Evolutionary conservation across 1,140 invertebrate species (phyloP).

Genomic region (Diprion similis): DNA sequence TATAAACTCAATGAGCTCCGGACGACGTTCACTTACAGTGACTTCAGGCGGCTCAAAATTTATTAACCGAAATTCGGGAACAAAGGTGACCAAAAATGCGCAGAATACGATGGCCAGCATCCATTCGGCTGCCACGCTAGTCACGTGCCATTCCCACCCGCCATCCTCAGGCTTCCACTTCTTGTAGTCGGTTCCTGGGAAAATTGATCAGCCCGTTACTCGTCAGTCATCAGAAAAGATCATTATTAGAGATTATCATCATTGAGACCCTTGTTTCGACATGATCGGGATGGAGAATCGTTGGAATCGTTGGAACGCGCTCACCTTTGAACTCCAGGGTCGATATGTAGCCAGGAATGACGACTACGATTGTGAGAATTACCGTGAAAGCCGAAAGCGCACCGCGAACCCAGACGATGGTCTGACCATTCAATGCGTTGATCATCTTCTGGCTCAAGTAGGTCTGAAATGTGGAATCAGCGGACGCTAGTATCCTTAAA

Average conservation of each 20-base stretch:
- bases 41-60: slow-evolving; percentile 51
- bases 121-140: slow-evolving; percentile 70
- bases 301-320: not conserved
- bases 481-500: no score
- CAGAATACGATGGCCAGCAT: slow-evolving; percentile 63
- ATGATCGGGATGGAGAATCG: no score
- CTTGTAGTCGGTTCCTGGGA: slow-evolving; percentile 48
- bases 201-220: not conserved
- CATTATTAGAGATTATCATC: no score
- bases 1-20: no score
- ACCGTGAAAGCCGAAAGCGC: slow-evolving; percentile 36
- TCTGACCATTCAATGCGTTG: slow-evolving; percentile 34
- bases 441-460: slow-evolving; percentile 46
- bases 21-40: slow-evolving; percentile 30
- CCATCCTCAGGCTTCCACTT: slow-evolving; percentile 69
- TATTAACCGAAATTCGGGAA: slow-evolving; percentile 62
- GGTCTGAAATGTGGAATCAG: slow-evolving; percentile 28
- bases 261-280: no score
- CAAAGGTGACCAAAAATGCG: slow-evolving; percentile 64
- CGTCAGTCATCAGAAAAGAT: not conserved
- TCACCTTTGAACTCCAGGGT: slow-evolving; percentile 42
- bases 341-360: slow-evolving; percentile 42
- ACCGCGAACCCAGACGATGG: slow-evolving; percentile 36
- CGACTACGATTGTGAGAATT: slow-evolving; percentile 36
- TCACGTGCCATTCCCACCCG: slow-evolving; percentile 68